Percentiles rank a stretch among this genome's conserved stretches.
phyloP scores from a whole-genome alignment of 2,113 vertebrate species.

The Ursus arctos region DNA sequence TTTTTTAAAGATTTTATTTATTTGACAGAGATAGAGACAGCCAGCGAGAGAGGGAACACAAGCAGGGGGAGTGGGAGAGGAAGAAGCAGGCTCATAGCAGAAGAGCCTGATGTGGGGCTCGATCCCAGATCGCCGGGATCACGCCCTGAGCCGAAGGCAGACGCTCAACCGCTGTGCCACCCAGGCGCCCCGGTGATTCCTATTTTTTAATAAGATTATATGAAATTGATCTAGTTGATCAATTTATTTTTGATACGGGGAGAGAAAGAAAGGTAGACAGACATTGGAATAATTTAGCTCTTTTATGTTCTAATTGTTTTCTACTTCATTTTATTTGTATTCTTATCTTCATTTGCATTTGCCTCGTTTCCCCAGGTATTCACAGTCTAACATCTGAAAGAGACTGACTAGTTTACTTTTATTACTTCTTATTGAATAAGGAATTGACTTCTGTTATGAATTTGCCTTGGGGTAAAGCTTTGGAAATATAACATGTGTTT shows the following conservation, averaged over 20 bases:
- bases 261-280: neutral
- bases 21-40: too few relatives aligned
- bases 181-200: too few relatives aligned
- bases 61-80: too few relatives aligned
- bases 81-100: too few relatives aligned
- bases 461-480: neutral
- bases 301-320: constrained; percentile 48
- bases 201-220: neutral
- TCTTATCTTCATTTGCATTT: constrained; percentile 40
- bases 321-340: constrained; percentile 41
- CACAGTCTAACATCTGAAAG: neutral
- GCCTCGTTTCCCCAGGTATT: neutral
- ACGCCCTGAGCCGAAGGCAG: too few relatives aligned
- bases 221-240: neutral
- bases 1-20: too few relatives aligned
- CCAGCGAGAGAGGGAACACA: too few relatives aligned
- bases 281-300: neutral
- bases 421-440: constrained; percentile 34
- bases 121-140: too few relatives aligned
- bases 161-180: too few relatives aligned
- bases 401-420: neutral
- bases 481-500: neutral
- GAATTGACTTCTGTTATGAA: constrained; percentile 7
- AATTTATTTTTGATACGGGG: neutral
- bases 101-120: too few relatives aligned